Conservation (phyloP, 2,797 vertebrate species). For the Astyanax mexicanus region DNA sequence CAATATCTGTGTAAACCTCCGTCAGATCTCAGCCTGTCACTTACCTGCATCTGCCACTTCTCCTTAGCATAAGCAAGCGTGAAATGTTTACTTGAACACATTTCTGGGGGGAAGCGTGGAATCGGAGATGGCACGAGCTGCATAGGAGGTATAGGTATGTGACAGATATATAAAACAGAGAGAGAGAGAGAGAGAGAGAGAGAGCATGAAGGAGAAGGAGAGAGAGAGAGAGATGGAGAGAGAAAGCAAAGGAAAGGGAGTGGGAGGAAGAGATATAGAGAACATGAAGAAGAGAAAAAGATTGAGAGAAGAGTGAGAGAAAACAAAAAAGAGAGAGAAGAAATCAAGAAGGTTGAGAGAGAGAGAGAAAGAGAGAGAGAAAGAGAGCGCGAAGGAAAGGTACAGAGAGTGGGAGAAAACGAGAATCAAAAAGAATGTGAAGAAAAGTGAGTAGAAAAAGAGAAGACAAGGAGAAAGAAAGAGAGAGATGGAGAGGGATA, state of each 20-base stretch:
- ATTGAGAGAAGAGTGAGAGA: too few relatives aligned
- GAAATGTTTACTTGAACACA: constrained; percentile 83
- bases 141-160: constrained; percentile 74
- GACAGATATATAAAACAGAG: constrained; percentile 78
- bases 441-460: too few relatives aligned
- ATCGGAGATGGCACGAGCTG: constrained; percentile 75
- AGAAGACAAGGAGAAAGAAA: too few relatives aligned
- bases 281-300: too few relatives aligned
- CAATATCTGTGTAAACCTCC: constrained; percentile 70
- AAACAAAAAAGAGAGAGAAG: constrained; percentile 65
- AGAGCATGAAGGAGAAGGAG: constrained; percentile 56
- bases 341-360: constrained; percentile 58
- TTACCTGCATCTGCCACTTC: constrained; percentile 80
- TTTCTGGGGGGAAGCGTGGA: constrained; percentile 75
- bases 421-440: constrained; percentile 55
- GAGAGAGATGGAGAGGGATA: constrained; percentile 65
- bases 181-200: constrained; percentile 61
- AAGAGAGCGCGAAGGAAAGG: too few relatives aligned
- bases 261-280: constrained; percentile 49
- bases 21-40: constrained; percentile 75
- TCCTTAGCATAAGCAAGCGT: constrained; percentile 81
- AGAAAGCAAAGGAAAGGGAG: too few relatives aligned
- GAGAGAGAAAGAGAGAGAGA: constrained; percentile 5
- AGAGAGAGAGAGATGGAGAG: too few relatives aligned
- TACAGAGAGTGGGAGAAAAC: constrained; percentile 48